phyloP scores from a whole-genome alignment of 2,888 invertebrate genomes.

The Lucinisca nassula region DNA sequence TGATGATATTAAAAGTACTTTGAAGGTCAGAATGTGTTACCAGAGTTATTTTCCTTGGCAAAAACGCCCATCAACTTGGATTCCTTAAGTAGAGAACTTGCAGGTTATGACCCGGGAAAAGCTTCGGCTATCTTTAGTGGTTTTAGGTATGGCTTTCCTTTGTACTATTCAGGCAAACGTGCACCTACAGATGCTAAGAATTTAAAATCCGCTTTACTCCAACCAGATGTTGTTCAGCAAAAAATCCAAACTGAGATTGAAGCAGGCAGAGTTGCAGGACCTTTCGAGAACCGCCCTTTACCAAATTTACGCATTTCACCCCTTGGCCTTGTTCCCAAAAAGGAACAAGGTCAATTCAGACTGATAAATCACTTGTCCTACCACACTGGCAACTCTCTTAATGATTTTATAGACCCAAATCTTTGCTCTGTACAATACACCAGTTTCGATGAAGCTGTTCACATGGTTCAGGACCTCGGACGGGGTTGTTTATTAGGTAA shows the following conservation, averaged over 20 bases:
- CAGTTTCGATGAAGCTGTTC: slow-evolving; percentile 49
- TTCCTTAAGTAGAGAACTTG: background rate
- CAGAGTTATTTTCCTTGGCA: background rate
- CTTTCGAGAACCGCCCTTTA: slow-evolving; percentile 22
- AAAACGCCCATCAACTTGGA: background rate
- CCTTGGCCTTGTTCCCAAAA: slow-evolving; percentile 48
- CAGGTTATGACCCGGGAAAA: background rate
- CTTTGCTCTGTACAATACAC: slow-evolving; percentile 51
- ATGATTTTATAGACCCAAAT: slow-evolving; percentile 49
- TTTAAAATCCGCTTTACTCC: background rate
- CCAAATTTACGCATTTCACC: slow-evolving; percentile 46
- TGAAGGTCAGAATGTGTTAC: no score
- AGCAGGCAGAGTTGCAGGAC: slow-evolving; percentile 21
- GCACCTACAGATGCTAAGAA: background rate
- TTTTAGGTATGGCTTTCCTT: background rate
- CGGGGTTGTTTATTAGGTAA: background rate
- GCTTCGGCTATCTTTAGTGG: background rate
- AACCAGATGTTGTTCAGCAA: background rate
- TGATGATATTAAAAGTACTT: no score
- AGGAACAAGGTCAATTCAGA: slow-evolving; percentile 36
- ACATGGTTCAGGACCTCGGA: slow-evolving; percentile 49
- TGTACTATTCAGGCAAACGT: background rate
- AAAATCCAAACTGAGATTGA: background rate
- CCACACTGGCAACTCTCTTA: slow-evolving; percentile 31
- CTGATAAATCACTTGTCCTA: slow-evolving; percentile 62